Evolutionary conservation across 2,888 invertebrate species (phyloP).

Genomic region (Agrochola litura): DNA sequence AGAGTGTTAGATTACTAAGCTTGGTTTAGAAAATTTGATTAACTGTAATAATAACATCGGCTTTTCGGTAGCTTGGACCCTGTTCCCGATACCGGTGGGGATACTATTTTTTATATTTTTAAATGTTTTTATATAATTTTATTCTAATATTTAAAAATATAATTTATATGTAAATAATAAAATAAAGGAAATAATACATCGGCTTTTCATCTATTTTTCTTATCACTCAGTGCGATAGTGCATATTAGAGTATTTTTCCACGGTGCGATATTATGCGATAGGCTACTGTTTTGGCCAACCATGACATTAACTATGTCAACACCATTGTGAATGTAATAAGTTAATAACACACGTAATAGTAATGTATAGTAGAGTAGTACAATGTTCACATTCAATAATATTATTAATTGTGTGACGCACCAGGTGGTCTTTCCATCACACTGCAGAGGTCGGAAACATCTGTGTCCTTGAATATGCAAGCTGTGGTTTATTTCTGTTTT

Average conservation of each 20-base stretch:
- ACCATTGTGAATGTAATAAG: not conserved
- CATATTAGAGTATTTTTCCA: conserved; percentile 15
- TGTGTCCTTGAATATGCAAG: conserved; percentile 16
- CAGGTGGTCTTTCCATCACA: not conserved
- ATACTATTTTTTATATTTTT: too few species aligned
- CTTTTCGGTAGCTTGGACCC: too few species aligned
- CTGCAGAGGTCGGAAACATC: not conserved
- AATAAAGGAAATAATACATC: too few species aligned
- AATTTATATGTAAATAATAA: too few species aligned
- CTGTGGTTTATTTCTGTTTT: not conserved
- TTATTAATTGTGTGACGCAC: not conserved
- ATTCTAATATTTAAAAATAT: too few species aligned
- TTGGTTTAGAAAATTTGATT: not conserved
- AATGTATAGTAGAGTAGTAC: not conserved
- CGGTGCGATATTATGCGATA: not conserved
- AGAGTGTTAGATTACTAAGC: not conserved
- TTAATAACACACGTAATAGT: not conserved
- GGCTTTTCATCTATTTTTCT: not conserved
- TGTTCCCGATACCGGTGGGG: too few species aligned
- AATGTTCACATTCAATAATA: not conserved
- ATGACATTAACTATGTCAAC: conserved; percentile 13
- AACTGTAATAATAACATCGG: not conserved
- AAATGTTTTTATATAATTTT: too few species aligned
- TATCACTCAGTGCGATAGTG: conserved; percentile 15
- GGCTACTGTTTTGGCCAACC: not conserved